Evolutionary conservation across 2,797 vertebrate genomes (phyloP), one percentile per base, ranked within the genome.

Genomic region (Monodelphis domestica): DNA sequence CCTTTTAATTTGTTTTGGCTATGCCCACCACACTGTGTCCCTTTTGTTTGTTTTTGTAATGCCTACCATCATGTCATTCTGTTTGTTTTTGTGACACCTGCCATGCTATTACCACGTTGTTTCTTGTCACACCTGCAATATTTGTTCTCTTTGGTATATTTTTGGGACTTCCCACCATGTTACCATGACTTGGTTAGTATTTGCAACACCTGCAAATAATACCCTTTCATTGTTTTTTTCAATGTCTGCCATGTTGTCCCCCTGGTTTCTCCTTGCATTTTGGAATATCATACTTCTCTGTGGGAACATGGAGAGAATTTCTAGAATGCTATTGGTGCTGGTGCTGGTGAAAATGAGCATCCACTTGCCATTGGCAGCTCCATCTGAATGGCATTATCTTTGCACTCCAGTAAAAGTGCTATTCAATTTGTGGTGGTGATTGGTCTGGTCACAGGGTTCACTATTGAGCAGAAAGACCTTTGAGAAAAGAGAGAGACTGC

Each of bases 271-370:
- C 15, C 3, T 45, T 12, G 50, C 50, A 0, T 15, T 0, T 54
- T 70, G 3, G 51, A 1, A 2, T 24, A 1, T 3, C 3, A 30
- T 0, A 7, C 28, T 24, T 0, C 0, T 28, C 14, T 5, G 2
- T 6, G 0, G 33, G 56, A 29, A 0, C 0, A 1, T 0, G 1
- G 1, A 0, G 2, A 54, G 52, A 57, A 1, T 45, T 53, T 88
- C 33, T 7, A 0, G 1, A 45, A 0, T 6, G 51, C 15, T 1
- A 0, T 1, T n/a, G n/a, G n/a, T n/a, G n/a, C n/a, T 0, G 12
- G 24, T 2, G 45, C 56, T 14, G 28, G 59, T 11, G 50, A 24
- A 33, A 21, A 7, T 0, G 1, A 89, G n/a, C 0, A 10, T 29
- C 3, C n/a, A 50, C 9, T 70, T 50, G 28, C 59, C 53, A 24